phyloP scores from a whole-genome alignment of 2,888 invertebrate genomes.

The Sminthurides aquaticus region DNA sequence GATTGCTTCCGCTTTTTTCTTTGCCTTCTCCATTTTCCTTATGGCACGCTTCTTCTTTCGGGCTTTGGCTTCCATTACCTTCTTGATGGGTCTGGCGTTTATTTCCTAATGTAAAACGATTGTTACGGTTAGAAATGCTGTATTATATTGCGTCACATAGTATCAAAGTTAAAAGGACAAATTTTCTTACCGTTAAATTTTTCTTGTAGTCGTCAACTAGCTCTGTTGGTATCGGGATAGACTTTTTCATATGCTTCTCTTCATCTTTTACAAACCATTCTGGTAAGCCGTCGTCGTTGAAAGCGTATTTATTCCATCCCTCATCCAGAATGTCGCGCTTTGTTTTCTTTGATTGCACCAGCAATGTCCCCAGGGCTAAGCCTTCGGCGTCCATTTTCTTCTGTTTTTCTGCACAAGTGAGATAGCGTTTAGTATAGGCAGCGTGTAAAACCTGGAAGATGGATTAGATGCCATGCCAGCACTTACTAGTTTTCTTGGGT shows the following conservation, averaged over 20 bases:
- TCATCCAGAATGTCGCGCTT: slow-evolving; percentile 82
- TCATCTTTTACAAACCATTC: slow-evolving; percentile 96
- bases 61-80: slow-evolving; percentile 94
- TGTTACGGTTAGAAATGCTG: too few relatives aligned
- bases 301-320: slow-evolving; percentile 87
- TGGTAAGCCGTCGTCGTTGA: slow-evolving; percentile 84
- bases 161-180: neutral
- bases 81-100: slow-evolving; percentile 92
- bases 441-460: neutral
- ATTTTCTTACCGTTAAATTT: slow-evolving; percentile 48
- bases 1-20: slow-evolving; percentile 90
- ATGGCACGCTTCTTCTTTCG: slow-evolving; percentile 88
- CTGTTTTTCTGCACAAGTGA: slow-evolving; percentile 46
- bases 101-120: slow-evolving; percentile 56
- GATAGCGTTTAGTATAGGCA: neutral
- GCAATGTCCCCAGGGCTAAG: slow-evolving; percentile 81
- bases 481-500: slow-evolving; percentile 2
- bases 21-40: slow-evolving; percentile 80
- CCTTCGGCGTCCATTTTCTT: slow-evolving; percentile 76
- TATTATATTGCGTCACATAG: too few relatives aligned
- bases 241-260: slow-evolving; percentile 75
- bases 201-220: slow-evolving; percentile 73
- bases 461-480: neutral
- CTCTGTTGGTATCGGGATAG: slow-evolving; percentile 75
- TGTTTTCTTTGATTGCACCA: slow-evolving; percentile 82